These are phyloP conservation scores for Mallotus villosus DNA, from an alignment of 2,797 vertebrate genomes.

Conservation along the genomic window DNA sequence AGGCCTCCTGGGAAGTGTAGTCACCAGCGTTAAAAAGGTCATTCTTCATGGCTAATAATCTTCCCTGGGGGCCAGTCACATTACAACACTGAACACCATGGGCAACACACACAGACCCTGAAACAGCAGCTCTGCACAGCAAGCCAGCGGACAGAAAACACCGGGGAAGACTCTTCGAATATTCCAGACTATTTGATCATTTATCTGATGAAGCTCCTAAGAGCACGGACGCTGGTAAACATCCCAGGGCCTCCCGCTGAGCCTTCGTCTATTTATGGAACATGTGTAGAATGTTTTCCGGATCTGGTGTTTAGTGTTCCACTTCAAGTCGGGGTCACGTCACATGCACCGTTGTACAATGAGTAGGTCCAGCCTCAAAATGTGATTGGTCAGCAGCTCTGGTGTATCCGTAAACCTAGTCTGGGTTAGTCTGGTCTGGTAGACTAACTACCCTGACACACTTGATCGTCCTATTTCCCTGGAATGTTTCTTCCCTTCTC, in stretches of 20 bases:
- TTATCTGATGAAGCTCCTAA: constrained; percentile 29
- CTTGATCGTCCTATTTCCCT: too few relatives aligned
- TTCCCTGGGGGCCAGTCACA: constrained; percentile 9
- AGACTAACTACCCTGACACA: too few relatives aligned
- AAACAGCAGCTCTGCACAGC: not conserved
- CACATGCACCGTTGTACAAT: too few relatives aligned
- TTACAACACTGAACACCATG: constrained; percentile 16
- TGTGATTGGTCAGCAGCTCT: too few relatives aligned
- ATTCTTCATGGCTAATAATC: constrained; percentile 22
- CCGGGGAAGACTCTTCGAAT: not conserved
- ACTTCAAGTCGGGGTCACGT: too few relatives aligned
- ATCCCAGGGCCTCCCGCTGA: not conserved
- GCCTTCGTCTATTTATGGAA: too few relatives aligned
- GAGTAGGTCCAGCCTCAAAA: too few relatives aligned
- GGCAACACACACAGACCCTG: not conserved
- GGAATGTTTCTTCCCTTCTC: too few relatives aligned
- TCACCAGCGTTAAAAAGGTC: constrained; percentile 34
- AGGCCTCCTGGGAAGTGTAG: constrained; percentile 36
- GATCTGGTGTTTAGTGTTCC: too few relatives aligned
- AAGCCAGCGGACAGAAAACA: not conserved
- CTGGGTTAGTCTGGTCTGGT: not conserved
- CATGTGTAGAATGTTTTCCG: not conserved
- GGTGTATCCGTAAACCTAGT: too few relatives aligned
- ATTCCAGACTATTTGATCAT: not conserved
- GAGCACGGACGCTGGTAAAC: constrained; percentile 14